Percentiles rank a stretch among this genome's conserved stretches.
These are phyloP conservation scores for Takifugu bimaculatus DNA, from an alignment of 2,113 vertebrate genomes.

Conservation along the genomic window DNA sequence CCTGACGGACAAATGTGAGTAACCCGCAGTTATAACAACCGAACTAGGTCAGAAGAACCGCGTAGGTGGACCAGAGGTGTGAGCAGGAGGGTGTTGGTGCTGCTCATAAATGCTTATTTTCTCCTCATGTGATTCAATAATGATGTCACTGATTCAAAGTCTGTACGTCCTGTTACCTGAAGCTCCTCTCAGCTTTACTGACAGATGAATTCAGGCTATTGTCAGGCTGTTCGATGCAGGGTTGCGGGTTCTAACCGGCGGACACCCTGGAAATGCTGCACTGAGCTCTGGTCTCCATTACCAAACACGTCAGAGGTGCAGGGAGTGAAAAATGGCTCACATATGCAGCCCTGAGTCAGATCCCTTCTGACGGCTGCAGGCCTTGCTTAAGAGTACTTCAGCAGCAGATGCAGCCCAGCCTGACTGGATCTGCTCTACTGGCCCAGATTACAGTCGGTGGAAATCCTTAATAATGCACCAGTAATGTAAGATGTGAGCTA, in stretches of 20 bases:
- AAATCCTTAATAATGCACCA: neutral
- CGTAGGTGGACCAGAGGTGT: neutral
- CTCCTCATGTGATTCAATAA: too few relatives aligned
- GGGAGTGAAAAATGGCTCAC: conserved; percentile 4
- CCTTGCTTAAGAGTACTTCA: too few relatives aligned
- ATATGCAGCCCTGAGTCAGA: too few relatives aligned
- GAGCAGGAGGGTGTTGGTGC: neutral
- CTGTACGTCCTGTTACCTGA: neutral
- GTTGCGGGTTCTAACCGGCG: conserved; percentile 3
- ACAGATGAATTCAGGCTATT: too few relatives aligned
- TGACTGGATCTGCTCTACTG: neutral
- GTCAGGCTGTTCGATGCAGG: too few relatives aligned
- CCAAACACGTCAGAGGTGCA: conserved; percentile 31
- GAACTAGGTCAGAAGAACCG: neutral
- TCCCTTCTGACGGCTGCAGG: too few relatives aligned
- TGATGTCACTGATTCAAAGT: too few relatives aligned
- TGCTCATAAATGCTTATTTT: too few relatives aligned
- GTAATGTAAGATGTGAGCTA: too few relatives aligned
- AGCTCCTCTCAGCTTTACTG: neutral
- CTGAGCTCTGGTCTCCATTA: conserved; percentile 45
- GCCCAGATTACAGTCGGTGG: neutral
- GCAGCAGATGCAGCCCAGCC: conserved; percentile 4
- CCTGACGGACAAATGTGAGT: conserved; percentile 71
- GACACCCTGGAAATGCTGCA: conserved; percentile 38
- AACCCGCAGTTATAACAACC: neutral